These are phyloP conservation scores for Eurois occulta DNA, from an alignment of 2,888 invertebrate species.

Conservation along the genomic window DNA sequence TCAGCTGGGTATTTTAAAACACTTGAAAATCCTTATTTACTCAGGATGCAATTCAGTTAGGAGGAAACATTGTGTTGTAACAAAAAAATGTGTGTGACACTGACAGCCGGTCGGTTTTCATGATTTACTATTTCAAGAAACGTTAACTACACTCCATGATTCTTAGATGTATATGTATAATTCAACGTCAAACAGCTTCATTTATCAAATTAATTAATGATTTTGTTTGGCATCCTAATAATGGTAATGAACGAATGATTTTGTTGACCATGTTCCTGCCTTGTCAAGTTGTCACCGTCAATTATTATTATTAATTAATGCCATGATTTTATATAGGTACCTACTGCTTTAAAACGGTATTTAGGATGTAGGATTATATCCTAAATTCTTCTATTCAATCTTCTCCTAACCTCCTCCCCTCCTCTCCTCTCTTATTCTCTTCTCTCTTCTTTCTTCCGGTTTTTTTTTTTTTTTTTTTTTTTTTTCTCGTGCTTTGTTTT, in stretches of 20 bases:
- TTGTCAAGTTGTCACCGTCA: neutral
- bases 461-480: too few relatives aligned
- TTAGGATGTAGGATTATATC: too few relatives aligned
- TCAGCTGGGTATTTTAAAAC: neutral
- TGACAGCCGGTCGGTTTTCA: too few relatives aligned
- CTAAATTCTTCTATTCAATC: too few relatives aligned
- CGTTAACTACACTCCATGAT: neutral
- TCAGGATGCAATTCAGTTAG: neutral
- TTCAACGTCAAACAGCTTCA: neutral
- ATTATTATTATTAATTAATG: neutral
- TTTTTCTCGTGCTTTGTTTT: too few relatives aligned
- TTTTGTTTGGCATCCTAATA: neutral
- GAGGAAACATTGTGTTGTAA: neutral
- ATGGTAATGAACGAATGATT: neutral
- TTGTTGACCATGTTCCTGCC: neutral
- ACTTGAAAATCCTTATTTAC: neutral
- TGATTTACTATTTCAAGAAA: neutral
- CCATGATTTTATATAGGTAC: too few relatives aligned
- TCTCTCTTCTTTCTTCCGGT: too few relatives aligned
- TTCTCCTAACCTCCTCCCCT: too few relatives aligned
- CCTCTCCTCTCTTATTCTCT: too few relatives aligned
- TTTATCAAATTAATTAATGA: slow-evolving; percentile 1
- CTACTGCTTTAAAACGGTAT: too few relatives aligned
- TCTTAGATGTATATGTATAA: neutral
- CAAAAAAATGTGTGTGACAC: neutral